Percentiles rank a stretch among this genome's conserved stretches.
These are phyloP conservation scores for Patella depressa DNA, from an alignment of 2,888 invertebrate species.

Conservation along the genomic window DNA sequence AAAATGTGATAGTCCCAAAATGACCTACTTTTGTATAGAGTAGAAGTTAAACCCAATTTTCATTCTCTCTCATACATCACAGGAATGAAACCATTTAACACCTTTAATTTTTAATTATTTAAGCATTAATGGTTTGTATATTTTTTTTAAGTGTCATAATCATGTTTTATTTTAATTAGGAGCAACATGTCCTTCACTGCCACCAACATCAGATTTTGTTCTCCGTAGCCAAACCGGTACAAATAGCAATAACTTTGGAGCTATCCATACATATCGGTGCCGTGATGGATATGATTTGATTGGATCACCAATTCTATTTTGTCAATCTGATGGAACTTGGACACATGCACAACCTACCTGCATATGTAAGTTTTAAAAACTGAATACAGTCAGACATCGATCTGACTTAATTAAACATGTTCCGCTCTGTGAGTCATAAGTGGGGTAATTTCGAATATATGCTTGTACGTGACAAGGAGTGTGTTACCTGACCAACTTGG, in stretches of 20 bases:
- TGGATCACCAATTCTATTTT: slow-evolving; percentile 50
- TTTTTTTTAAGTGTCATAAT: no score
- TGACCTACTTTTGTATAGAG: no score
- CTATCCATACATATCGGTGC: slow-evolving; percentile 49
- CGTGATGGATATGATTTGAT: slow-evolving; percentile 50
- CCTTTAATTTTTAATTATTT: no score
- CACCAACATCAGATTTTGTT: slow-evolving; percentile 18
- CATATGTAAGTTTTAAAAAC: slow-evolving; percentile 37
- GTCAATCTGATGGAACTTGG: slow-evolving; percentile 48
- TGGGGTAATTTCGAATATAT: no score
- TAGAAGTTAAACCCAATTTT: no score
- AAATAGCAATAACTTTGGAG: slow-evolving; percentile 39
- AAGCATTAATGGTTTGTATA: no score
- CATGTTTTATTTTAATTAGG: slow-evolving; percentile 18
- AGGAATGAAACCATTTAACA: no score
- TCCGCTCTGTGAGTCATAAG: not conserved
- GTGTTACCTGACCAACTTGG: no score
- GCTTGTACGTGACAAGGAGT: no score
- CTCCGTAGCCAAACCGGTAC: slow-evolving; percentile 5
- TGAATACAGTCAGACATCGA: not conserved
- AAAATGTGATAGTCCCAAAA: no score
- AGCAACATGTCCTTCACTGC: slow-evolving; percentile 20
- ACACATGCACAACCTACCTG: slow-evolving; percentile 42
- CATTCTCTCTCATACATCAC: no score
- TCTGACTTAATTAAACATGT: not conserved